These are phyloP conservation scores for Tragelaphus strepsiceros DNA, from an alignment of 2,113 vertebrate genomes.

Conservation along the genomic window DNA sequence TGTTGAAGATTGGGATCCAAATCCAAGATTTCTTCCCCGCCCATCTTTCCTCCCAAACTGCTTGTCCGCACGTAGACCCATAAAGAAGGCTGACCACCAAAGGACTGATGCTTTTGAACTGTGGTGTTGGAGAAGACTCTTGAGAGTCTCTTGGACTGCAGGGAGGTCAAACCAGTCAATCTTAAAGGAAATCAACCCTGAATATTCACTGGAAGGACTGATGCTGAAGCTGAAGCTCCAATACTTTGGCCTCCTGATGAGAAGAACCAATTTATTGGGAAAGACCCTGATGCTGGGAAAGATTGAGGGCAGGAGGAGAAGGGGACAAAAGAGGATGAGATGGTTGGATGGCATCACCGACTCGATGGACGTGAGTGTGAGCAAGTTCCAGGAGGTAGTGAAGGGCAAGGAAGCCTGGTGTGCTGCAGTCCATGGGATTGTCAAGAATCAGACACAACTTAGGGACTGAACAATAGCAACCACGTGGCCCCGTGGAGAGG, in stretches of 20 bases:
- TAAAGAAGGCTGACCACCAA: not conserved
- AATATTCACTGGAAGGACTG: not conserved
- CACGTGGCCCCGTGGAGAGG: accelerated
- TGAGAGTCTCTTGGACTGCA: not conserved
- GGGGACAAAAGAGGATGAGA: not conserved
- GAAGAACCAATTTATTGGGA: not conserved
- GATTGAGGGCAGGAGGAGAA: not conserved
- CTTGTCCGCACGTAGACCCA: not conserved
- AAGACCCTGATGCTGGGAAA: not conserved
- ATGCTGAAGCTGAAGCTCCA: not conserved
- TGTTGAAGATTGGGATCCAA: not conserved
- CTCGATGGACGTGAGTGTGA: not conserved
- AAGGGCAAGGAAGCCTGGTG: not conserved
- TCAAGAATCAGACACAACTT: not conserved
- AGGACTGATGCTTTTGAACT: not conserved
- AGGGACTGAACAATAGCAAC: not conserved
- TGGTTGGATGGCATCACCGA: not conserved
- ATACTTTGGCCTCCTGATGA: not conserved
- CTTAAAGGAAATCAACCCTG: not conserved
- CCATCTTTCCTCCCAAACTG: not conserved
- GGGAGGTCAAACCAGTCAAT: not conserved
- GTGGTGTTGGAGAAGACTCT: not conserved
- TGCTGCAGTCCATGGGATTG: not conserved
- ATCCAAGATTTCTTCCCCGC: too few relatives aligned
- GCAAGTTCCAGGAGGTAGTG: not conserved